Evolutionary conservation across 2,113 vertebrate species (phyloP), one percentile per base, ranked within the genome.

Genomic region (Potamarius usumacintae): DNA sequence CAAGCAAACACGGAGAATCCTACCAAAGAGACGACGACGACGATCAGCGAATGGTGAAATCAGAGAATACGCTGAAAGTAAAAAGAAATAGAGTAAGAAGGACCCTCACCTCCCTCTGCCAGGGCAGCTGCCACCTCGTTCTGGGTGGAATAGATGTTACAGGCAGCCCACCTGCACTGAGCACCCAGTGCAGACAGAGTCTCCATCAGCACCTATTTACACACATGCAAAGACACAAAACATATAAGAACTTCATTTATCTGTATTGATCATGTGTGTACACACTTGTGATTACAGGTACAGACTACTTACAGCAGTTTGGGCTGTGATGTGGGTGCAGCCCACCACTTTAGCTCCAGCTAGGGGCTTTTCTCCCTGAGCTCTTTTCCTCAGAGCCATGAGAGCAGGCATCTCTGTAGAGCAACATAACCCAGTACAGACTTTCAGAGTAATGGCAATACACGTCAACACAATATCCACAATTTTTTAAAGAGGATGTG

Each of bases 61-160:
- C 42, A 4, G 42, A 42, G 12, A n/a, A 83, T 12, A 86, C 15
- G 25, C 0, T 4, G 10, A 50, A 22, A 81, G 15, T 7, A 18
- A 72, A 62, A 27, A 53, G 57, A 20, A 30, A 65, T 83, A 81
- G 58, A 87, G 76, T 10, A 65, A 63, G 4, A 82, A 72, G 62
- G 20, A 82, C 52, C 4, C 96, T 93, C 93, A 98, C 98, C 97
- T 69, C 95, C 98, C 92, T 99, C 98, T 0, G 98, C 98, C 30
- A 99, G 93, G 76, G 98, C 98, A 25, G 98, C 98, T 15, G 98
- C 98, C 92, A 99, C 98, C 88, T 99, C 98, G 0, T 99, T 99
- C 52, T 99, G 98, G 48, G 98, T 99, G 71, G 98, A 99, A 94
- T 99, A 99, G 94, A 99, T 99, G 94, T 99, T 99, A 91, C 98